Percentiles rank a stretch among this genome's conserved stretches.
Evolutionary conservation across 1,140 invertebrate species (phyloP).

Genomic region (Samia ricini): DNA sequence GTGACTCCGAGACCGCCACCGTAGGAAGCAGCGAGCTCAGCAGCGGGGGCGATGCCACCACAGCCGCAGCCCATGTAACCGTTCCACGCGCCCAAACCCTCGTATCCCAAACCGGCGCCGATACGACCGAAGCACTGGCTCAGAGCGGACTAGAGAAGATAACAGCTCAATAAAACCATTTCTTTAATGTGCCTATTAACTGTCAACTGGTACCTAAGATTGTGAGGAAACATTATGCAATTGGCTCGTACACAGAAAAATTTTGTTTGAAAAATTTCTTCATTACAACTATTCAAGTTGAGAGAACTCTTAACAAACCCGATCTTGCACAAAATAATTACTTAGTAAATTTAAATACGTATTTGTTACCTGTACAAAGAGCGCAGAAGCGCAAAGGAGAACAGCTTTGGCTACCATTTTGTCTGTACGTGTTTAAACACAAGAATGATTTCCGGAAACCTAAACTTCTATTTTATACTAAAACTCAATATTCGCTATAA

Average conservation of each 20-base stretch:
- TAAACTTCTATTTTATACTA: conserved; percentile 1
- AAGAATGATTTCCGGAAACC: not conserved
- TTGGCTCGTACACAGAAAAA: too few relatives aligned
- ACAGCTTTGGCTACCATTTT: conserved; percentile 2
- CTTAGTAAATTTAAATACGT: too few relatives aligned
- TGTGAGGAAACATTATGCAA: too few relatives aligned
- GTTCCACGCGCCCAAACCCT: not conserved
- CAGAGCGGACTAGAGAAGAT: conserved; percentile 2
- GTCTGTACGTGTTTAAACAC: not conserved
- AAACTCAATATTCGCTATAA: not conserved
- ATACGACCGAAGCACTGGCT: conserved; percentile 5
- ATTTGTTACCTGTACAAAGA: conserved; percentile 8
- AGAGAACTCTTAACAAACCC: too few relatives aligned
- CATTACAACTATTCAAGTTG: too few relatives aligned
- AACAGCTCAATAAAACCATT: not conserved
- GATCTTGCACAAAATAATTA: too few relatives aligned
- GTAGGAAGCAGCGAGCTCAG: not conserved
- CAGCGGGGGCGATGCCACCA: conserved; percentile 1
- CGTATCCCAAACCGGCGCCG: conserved; percentile 8
- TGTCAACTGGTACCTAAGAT: not conserved
- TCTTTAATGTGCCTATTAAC: not conserved
- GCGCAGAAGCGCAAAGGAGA: conserved; percentile 3
- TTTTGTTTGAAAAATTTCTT: too few relatives aligned
- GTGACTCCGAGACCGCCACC: not conserved
- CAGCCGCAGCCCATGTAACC: not conserved